phyloP scores from a whole-genome alignment of 2,113 vertebrate species.

The Oxyruncus cristatus region DNA sequence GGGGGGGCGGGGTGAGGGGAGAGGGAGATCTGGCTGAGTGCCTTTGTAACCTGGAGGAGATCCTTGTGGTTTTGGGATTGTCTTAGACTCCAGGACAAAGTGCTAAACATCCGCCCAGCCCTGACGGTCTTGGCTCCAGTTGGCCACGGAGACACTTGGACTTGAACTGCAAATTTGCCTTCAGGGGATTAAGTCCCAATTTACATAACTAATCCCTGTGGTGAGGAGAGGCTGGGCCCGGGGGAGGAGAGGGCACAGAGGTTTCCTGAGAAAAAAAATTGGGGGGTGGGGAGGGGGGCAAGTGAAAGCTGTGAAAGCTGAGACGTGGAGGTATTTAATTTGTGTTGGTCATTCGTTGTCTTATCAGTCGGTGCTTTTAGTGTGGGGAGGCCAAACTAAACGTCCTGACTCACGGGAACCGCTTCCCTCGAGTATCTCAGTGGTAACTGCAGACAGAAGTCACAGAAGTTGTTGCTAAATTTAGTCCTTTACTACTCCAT shows the following conservation, averaged over 20 bases:
- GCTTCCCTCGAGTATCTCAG: accelerated
- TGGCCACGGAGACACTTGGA: constrained; percentile 50
- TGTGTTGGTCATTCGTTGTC: background rate
- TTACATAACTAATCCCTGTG: constrained; percentile 50
- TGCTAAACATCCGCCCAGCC: background rate
- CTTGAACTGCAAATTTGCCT: constrained; percentile 62
- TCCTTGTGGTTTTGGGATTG: background rate
- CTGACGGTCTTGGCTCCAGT: background rate
- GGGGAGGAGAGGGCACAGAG: background rate
- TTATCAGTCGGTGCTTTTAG: background rate
- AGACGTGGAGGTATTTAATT: background rate
- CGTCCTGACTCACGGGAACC: background rate
- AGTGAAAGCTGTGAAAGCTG: background rate
- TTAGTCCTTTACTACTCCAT: background rate
- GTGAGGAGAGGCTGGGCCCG: background rate
- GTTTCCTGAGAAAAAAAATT: background rate
- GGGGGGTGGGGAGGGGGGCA: background rate
- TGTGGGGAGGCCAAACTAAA: background rate
- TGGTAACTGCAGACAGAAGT: background rate
- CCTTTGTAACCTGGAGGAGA: constrained; percentile 34
- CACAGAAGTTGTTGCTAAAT: background rate
- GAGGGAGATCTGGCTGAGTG: background rate
- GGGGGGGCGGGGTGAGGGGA: too few species aligned
- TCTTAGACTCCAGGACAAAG: background rate
- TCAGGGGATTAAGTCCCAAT: constrained; percentile 57